Base-by-base conservation (phyloP, 2,888 invertebrate genomes). In the Peribatodes rhomboidaria region DNA sequence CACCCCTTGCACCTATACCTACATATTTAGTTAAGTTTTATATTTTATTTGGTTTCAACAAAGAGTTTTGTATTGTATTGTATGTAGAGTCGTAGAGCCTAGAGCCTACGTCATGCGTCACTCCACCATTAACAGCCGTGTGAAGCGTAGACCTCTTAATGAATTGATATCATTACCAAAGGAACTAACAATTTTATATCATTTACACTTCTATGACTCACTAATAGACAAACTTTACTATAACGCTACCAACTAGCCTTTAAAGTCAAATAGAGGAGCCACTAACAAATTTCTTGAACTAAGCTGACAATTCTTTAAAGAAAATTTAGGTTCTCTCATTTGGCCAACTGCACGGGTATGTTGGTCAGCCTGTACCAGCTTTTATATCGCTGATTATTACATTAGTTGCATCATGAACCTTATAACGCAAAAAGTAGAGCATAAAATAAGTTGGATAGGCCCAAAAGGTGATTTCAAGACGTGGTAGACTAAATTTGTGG, bases 121-220 rank as follows among this genome's bases (percentile, higher is more conserved):
- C 31, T 59, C 50, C 20, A 37, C 42, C 31, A 37, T 50, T 52
- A 65, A 65, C 65, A 57, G 10, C 52, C 69, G 67, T 71, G 71
- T 55, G 69, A 73, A 65, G 31, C 52, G 55, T 16, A 74, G 62
- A 65, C 68, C 63, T 69, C 79, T 75, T 79, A 78, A 74, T 78
- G 79, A 85, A 85, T 83, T 85, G 82, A 72, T 78, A 73, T 80
- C 79, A 85, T 85, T 81, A 80, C 74, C 78, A 81, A 73, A 84
- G 85, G 84, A 86, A 87, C 86, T 84, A 68, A 77, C 82, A 77
- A 81, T 80, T 85, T 85, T 80, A 80, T 70, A 71, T 69, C 68
- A 69, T 71, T 73, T 71, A 64, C 68, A 66, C 67, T 67, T 58
- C 58, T 66, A 65, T 70, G 73, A 71, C 56, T 71, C 71, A 69